phyloP scores from a whole-genome alignment of 2,113 vertebrate genomes.

The Psittacus erithacus region DNA sequence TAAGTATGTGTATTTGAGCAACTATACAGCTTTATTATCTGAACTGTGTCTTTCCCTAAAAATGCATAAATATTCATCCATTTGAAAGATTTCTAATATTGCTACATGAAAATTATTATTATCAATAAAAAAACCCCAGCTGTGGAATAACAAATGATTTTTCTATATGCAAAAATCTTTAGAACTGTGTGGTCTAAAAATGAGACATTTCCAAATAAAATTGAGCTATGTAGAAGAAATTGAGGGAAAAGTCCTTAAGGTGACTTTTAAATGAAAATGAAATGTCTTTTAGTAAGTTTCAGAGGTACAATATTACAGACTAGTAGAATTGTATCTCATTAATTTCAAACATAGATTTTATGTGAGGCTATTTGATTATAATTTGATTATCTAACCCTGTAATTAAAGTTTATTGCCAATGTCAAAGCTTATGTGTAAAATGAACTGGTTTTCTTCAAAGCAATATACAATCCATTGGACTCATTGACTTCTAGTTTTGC shows the following conservation, averaged over 20 bases:
- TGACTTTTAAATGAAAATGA: constrained; percentile 82
- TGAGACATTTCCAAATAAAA: constrained; percentile 75
- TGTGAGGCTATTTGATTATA: constrained; percentile 80
- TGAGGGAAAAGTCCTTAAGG: constrained; percentile 75
- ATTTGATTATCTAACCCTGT: constrained; percentile 84
- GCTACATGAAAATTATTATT: constrained; percentile 40
- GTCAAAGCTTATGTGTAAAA: constrained; percentile 78
- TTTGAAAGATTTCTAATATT: neutral
- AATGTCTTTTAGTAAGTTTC: constrained; percentile 76
- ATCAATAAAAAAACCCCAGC: neutral
- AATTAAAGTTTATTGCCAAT: constrained; percentile 84
- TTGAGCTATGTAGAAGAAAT: constrained; percentile 66
- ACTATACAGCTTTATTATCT: constrained; percentile 47
- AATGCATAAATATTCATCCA: neutral
- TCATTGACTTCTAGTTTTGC: constrained; percentile 79
- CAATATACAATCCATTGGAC: constrained; percentile 76
- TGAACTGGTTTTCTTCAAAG: constrained; percentile 78
- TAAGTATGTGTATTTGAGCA: constrained; percentile 42
- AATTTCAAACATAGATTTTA: constrained; percentile 82
- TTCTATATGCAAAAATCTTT: constrained; percentile 63
- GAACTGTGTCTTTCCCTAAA: neutral
- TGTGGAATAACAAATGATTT: neutral
- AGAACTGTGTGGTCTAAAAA: constrained; percentile 64
- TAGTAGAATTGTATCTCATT: constrained; percentile 78
- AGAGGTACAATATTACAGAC: constrained; percentile 67